Base-by-base conservation (phyloP, 2,113 vertebrate species). In the Chrysochloris asiatica region DNA sequence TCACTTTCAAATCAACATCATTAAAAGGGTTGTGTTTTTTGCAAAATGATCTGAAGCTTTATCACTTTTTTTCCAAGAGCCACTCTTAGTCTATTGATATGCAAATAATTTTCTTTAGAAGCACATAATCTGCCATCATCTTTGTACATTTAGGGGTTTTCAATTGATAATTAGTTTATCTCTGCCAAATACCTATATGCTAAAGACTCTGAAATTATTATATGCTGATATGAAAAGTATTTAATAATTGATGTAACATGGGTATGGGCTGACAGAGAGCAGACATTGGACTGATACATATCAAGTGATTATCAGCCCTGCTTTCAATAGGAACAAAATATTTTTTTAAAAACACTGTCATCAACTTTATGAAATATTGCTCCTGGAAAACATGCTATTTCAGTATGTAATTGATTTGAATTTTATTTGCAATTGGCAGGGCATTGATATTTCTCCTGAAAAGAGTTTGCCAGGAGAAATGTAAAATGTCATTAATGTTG, bases 91-190 rank as follows among this genome's bases (percentile, higher is more conserved):
- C 50, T 80, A 36, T 33, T 80, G 28, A 67, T 38, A 75, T 33
- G 4, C 38, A 48, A 65, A 91, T 50, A 7, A 84, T 75, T 84
- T 80, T 67, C 30, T 59, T 88, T 63, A 24, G 48, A 83, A 84
- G n/a, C 5, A 43, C 26, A 73, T 56, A 7, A 21, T 56, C 36
- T 9, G 7, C 83, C 22, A 79, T 84, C 22, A 88, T 67, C n/a
- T 88, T 67, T 91, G 73, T 50, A 16, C 41, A 83, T 88, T 84
- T 89, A 67, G 4, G 43, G 1, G 10, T 90, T 83, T 79, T 84
- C 45, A 63, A 1, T 63, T 63, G 9, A 54, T 87, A 56, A 41
- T 30, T 86, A 47, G 36, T 28, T 30, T 67, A 24, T 63, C 14
- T 36, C 6, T 75, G 56, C 2, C 72, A 78, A 43, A 45, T 52